These are phyloP conservation scores for Drosophila stalkeri DNA, from an alignment of 2,888 invertebrate genomes.

Conservation along the genomic window DNA sequence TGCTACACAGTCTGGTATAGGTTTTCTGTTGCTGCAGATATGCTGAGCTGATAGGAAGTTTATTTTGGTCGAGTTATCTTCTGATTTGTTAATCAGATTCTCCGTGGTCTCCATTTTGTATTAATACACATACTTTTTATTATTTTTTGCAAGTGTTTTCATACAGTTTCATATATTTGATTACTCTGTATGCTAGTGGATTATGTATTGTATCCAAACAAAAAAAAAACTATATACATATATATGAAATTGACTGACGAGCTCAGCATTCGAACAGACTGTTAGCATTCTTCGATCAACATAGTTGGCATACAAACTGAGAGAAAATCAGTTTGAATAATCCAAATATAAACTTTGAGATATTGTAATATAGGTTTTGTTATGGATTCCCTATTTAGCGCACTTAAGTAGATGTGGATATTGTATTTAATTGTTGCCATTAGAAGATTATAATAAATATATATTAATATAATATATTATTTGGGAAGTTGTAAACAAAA, in stretches of 20 bases:
- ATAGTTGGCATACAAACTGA: not conserved
- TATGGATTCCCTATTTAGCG: not conserved
- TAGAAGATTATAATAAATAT: no score
- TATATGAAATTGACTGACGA: not conserved
- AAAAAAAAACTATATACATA: not conserved
- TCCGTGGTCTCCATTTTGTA: not conserved
- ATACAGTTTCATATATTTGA: not conserved
- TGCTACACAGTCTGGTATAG: constrained; percentile 8
- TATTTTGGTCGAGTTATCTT: not conserved
- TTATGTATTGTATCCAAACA: constrained; percentile 3
- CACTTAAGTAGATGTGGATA: no score
- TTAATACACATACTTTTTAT: not conserved
- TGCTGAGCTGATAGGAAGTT: constrained; percentile 7
- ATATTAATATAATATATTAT: no score
- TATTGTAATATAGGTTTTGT: not conserved
- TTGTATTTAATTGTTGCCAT: no score
- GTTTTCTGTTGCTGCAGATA: not conserved
- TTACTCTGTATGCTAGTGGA: not conserved
- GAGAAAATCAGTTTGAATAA: not conserved
- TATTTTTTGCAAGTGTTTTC: not conserved
- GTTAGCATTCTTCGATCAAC: not conserved
- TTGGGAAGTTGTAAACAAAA: no score
- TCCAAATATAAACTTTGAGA: no score
- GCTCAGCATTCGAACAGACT: not conserved
- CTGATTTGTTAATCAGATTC: no score